Conservation (phyloP, 2,113 vertebrate species). For the Mungos mungo region DNA sequence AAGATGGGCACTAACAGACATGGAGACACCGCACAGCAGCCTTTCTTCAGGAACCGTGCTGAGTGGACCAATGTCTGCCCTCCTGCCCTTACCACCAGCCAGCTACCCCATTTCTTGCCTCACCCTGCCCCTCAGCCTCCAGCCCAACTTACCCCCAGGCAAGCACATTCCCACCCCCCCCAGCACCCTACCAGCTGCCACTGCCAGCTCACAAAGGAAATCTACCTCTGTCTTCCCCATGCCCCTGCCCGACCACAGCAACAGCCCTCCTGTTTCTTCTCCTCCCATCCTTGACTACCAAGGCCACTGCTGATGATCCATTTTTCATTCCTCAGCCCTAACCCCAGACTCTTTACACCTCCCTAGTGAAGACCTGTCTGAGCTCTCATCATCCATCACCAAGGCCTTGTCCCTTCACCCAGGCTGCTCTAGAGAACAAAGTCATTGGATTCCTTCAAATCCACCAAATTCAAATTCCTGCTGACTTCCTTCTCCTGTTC, state of each 20-base stretch:
- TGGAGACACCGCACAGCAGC: not conserved
- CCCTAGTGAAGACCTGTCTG: not conserved
- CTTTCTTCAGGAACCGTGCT: not conserved
- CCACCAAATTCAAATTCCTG: not conserved
- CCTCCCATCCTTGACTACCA: not conserved
- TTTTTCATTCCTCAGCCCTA: not conserved
- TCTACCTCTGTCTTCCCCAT: accelerated
- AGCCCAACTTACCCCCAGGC: not conserved
- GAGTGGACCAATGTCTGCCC: not conserved
- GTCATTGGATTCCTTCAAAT: not conserved
- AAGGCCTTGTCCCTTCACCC: no score
- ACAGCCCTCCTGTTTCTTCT: not conserved
- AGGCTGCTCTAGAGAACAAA: not conserved
- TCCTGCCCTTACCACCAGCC: not conserved
- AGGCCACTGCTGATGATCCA: not conserved
- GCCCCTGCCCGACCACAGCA: not conserved
- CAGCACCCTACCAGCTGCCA: not conserved
- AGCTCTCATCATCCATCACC: not conserved
- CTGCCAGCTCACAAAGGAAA: not conserved
- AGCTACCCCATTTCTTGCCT: not conserved
- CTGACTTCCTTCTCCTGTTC: not conserved
- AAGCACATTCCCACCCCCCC: not conserved
- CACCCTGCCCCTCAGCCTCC: not conserved
- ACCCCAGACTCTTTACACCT: not conserved
- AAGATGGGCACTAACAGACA: not conserved